Conservation (phyloP, 2,797 vertebrate species). For the Corythornis leucogaster region DNA sequence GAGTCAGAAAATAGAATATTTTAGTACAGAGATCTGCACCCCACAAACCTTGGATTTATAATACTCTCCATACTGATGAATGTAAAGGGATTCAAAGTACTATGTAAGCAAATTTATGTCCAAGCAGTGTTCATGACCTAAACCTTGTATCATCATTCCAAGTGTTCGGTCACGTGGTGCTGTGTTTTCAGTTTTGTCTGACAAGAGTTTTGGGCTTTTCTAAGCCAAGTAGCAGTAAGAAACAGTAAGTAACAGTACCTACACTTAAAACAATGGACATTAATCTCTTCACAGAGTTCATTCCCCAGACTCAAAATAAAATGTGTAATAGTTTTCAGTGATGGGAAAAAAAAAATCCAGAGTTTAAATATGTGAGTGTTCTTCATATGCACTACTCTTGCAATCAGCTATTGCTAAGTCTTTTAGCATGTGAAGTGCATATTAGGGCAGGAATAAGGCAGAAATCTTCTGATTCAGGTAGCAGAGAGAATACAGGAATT, state of each 20-base stretch:
- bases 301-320: not conserved
- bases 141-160: not conserved
- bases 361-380: not conserved
- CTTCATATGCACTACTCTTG: not conserved
- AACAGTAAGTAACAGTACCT: not conserved
- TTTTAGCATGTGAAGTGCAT: not conserved
- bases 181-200: not conserved
- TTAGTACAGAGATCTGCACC: not conserved
- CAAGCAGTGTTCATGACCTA: not conserved
- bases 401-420: not conserved
- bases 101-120: not conserved
- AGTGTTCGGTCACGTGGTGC: not conserved
- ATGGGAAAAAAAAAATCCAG: too few relatives aligned
- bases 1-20: not conserved
- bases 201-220: rapidly evolving
- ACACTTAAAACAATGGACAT: not conserved
- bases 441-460: not conserved
- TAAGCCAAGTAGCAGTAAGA: not conserved
- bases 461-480: not conserved
- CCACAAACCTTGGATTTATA: not conserved
- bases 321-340: not conserved
- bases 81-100: not conserved
- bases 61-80: not conserved
- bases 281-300: not conserved
- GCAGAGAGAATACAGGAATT: not conserved